Base-by-base conservation (phyloP, 2,888 invertebrate species). In the Eremobia ochroleuca region DNA sequence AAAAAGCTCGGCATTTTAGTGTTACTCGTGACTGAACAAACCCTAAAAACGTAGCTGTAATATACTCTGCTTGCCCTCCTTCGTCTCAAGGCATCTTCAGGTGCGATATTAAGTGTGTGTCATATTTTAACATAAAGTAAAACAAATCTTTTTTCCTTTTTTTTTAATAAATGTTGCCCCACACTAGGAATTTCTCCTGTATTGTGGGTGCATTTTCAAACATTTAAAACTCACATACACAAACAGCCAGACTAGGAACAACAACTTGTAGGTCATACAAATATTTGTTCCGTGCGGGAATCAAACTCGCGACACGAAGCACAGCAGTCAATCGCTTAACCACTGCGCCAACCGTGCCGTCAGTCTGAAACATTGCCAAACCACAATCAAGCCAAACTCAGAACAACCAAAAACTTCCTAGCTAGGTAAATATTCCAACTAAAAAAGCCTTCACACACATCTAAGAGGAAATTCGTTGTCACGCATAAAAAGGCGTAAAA, bases 401-500 rank as follows among this genome's bases (percentile, higher is more conserved):
- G 1, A 18, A 67, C 31, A 0, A n/a, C n/a, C 18, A n/a, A 66
- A 58, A n/a, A 68, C 25, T 21, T 11, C 28, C 25, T 21, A 31
- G 28, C 15, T 18, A 31, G 2, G 18, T 40, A 65, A 21, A 65
- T 55, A 46, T 34, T n/a, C 15, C 15, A 2, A 43, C 40, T 37
- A 49, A 79, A 68, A 72, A 62, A 37, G 21, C 2, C n/a, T 6
- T 40, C 55, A 55, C 25, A 25, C 28, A 46, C 43, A 46, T 15
- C 28, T 13, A 31, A 62, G 70, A 85, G 64, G 40, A 76, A 70
- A 82, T 77, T 71, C 28, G 67, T 67, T 71, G 81, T 69, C 59
- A 69, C 61, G 37, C 59, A 85, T 83, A 82, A 83, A 85, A 82
- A 81, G 62, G 46, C n/a, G 49, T 71, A 68, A 85, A 72, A 74